Conservation (phyloP, 2,888 invertebrate genomes). For the Eilema griseolum region DNA sequence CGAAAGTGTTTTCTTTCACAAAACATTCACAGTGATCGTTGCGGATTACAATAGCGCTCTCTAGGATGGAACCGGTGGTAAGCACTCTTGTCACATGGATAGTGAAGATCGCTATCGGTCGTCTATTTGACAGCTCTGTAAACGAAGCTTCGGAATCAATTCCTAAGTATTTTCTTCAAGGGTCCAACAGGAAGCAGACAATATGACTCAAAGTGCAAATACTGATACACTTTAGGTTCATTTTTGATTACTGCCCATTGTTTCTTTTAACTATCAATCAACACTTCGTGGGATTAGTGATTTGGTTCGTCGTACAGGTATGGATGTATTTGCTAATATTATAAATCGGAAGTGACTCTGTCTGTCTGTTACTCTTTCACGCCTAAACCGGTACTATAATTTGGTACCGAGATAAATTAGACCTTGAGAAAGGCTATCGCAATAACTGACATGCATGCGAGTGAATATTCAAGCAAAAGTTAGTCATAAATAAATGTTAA, state of each 20-base stretch:
- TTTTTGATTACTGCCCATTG: conserved; percentile 32
- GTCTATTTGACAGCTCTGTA: conserved; percentile 77
- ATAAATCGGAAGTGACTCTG: too few relatives aligned
- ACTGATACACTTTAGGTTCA: conserved; percentile 43
- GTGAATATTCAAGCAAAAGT: too few relatives aligned
- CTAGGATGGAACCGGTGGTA: conserved; percentile 44
- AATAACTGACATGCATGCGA: too few relatives aligned
- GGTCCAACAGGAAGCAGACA: conserved; percentile 53
- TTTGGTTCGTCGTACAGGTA: background rate
- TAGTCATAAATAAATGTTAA: too few relatives aligned
- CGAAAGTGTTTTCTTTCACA: conserved; percentile 13
- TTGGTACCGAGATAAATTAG: too few relatives aligned
- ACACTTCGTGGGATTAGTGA: background rate
- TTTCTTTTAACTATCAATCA: conserved; percentile 29
- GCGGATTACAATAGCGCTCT: conserved; percentile 45
- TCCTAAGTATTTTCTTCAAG: conserved; percentile 67
- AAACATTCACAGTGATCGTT: conserved; percentile 35
- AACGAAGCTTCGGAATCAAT: conserved; percentile 67
- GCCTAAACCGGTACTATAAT: too few relatives aligned
- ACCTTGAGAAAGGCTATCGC: too few relatives aligned
- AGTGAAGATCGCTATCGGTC: conserved; percentile 62
- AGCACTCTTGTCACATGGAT: conserved; percentile 63
- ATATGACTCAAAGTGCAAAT: conserved; percentile 53
- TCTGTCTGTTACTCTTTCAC: too few relatives aligned
- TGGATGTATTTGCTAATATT: background rate